These are phyloP conservation scores for Phrynocephalus forsythii DNA, from an alignment of 2,797 vertebrate species.

Conservation along the genomic window DNA sequence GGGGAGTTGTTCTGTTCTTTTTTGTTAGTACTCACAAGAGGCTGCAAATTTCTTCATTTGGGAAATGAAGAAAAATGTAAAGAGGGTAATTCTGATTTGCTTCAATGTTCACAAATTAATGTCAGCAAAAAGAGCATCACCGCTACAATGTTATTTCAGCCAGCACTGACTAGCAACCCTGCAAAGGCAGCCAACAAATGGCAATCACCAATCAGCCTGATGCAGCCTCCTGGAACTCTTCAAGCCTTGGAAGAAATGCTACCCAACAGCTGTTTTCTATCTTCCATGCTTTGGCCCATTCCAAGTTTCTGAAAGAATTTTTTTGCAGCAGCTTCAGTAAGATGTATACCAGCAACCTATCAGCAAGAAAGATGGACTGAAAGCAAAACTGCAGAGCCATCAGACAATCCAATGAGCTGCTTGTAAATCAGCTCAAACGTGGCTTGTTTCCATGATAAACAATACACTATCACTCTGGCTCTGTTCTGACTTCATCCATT, in stretches of 20 bases:
- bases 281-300: conserved; percentile 53
- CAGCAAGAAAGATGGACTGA: conserved; percentile 58
- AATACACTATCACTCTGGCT: conserved; percentile 44
- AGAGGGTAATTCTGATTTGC: conserved; percentile 65
- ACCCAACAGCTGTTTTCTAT: conserved; percentile 69
- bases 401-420: conserved; percentile 59
- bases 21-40: conserved; percentile 60
- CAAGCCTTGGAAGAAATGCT: conserved; percentile 59
- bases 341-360: conserved; percentile 39
- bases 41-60: conserved; percentile 52
- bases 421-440: conserved; percentile 57
- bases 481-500: conserved; percentile 33
- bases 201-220: conserved; percentile 47
- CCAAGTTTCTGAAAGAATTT: conserved; percentile 10
- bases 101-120: conserved; percentile 13
- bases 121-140: conserved; percentile 22
- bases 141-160: conserved; percentile 11
- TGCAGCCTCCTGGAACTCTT: conserved; percentile 68
- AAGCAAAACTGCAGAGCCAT: conserved; percentile 53
- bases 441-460: conserved; percentile 67
- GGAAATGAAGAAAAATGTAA: conserved; percentile 34
- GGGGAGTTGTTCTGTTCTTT: not conserved
- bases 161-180: conserved; percentile 5
- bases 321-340: conserved; percentile 34
- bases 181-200: conserved; percentile 3